Evolutionary conservation across 1,140 invertebrate genomes (phyloP), one percentile per base, ranked within the genome.

Genomic region (Drosophila subobscura): DNA sequence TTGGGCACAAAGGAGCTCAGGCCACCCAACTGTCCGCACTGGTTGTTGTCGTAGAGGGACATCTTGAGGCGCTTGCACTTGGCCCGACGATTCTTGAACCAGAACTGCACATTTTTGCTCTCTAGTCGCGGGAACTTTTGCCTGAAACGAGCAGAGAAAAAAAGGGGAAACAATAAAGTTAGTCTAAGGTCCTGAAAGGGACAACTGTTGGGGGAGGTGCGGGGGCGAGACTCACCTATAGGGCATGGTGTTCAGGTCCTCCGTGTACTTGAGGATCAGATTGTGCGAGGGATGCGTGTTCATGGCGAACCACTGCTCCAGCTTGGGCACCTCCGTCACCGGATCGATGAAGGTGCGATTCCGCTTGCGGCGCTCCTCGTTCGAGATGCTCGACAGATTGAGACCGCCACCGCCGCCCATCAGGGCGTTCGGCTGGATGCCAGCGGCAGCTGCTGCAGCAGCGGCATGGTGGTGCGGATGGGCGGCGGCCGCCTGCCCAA

Each of bases 341-440:
- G 98, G 98, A 93, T 99, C 98, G 76, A 99, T 99, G 91, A 99
- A 99, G n/a, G 98, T 99, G 65, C 98, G 94, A 92, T 99, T 99
- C 37, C 98, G 94, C 92, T 98, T 98, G 37, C 97, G 94, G 53
- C 97, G 94, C 90, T 98, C 97, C 77, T 97, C 97, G 81, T 94
- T 85, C 66, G 94, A 93, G 83, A 95, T 91, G 83, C 93, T 94
- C 37, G 94, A 91, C 51, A 94, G 91, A 72, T 94, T 94, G 0
- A 94, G 90, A 2, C 93, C 93, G 53, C 93, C 92, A 12, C 92
- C 92, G 12, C 92, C 92, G 6, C 80, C 83, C 83, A 90, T 90
- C 4, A 90, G 33, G 3, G 86, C 64, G 10, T 79, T 91, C 0
- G 79, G 79, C 23, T 89, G 90, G 59, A 91, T 83, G 1, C 90